Percentiles rank a stretch among this genome's conserved stretches.
These are phyloP conservation scores for Lampris megalopsis DNA, from an alignment of 2,113 vertebrate species.

Conservation along the genomic window DNA sequence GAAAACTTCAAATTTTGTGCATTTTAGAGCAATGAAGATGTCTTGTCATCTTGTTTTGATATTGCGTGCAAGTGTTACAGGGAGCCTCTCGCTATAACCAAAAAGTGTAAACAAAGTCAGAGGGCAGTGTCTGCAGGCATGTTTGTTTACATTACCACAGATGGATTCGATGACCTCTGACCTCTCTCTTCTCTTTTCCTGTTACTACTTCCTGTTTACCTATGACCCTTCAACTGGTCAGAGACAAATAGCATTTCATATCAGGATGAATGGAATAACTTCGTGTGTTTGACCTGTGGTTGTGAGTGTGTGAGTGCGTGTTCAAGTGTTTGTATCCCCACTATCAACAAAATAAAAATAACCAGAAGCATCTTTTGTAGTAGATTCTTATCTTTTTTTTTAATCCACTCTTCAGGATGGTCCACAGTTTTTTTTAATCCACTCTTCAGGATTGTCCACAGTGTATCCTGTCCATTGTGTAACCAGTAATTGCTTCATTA, in stretches of 20 bases:
- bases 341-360: not conserved
- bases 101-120: not conserved
- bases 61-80: not conserved
- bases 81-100: not conserved
- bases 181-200: constrained; percentile 37
- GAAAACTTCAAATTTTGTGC: not conserved
- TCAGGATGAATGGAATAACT: constrained; percentile 9
- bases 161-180: constrained; percentile 34
- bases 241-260: constrained; percentile 12
- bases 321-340: not conserved
- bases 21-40: not conserved
- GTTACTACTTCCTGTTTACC: constrained; percentile 59
- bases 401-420: not conserved
- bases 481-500: too few species aligned
- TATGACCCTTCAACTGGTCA: constrained; percentile 13
- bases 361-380: not conserved
- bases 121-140: constrained; percentile 14
- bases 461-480: not conserved
- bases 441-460: not conserved
- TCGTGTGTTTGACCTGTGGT: not conserved
- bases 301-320: not conserved
- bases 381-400: constrained; percentile 8
- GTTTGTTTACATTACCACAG: constrained; percentile 26
- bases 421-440: constrained; percentile 3
- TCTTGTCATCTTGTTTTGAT: not conserved